These are phyloP conservation scores for Papilio helenus DNA, from an alignment of 1,140 invertebrate species.

Conservation along the genomic window DNA sequence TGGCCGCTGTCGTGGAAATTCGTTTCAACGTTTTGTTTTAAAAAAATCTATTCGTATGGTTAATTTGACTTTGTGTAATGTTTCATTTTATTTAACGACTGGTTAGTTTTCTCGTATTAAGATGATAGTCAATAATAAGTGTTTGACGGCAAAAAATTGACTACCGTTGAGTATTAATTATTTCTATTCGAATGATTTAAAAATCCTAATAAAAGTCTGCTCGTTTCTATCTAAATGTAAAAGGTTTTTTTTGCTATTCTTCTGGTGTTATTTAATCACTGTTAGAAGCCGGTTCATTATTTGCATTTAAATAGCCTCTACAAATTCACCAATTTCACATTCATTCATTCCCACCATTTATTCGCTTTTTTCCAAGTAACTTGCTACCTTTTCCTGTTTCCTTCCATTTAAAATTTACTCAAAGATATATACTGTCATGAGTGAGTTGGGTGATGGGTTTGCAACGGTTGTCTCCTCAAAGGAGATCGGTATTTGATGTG, in stretches of 20 bases:
- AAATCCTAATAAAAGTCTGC: constrained; percentile 1
- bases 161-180: not conserved
- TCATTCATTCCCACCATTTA: constrained; percentile 20
- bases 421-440: not conserved
- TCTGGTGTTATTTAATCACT: constrained; percentile 29
- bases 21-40: constrained; percentile 21
- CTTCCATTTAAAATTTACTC: not conserved
- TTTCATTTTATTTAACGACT: not conserved
- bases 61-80: constrained; percentile 1
- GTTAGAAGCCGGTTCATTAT: constrained; percentile 18
- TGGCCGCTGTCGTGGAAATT: constrained; percentile 14
- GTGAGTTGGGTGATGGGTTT: too few relatives aligned
- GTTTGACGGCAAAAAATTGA: too few relatives aligned
- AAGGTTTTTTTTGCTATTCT: constrained; percentile 27
- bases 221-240: constrained; percentile 9
- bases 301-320: constrained; percentile 27
- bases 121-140: not conserved
- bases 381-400: constrained; percentile 16
- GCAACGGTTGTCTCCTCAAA: too few relatives aligned
- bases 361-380: constrained; percentile 9
- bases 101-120: not conserved
- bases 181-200: not conserved
- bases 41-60: constrained; percentile 3
- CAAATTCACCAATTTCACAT: constrained; percentile 23
- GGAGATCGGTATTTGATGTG: too few relatives aligned